Evolutionary conservation across 2,888 invertebrate genomes (phyloP), one percentile per base, ranked within the genome.

Genomic region (Nemurella pictetii): DNA sequence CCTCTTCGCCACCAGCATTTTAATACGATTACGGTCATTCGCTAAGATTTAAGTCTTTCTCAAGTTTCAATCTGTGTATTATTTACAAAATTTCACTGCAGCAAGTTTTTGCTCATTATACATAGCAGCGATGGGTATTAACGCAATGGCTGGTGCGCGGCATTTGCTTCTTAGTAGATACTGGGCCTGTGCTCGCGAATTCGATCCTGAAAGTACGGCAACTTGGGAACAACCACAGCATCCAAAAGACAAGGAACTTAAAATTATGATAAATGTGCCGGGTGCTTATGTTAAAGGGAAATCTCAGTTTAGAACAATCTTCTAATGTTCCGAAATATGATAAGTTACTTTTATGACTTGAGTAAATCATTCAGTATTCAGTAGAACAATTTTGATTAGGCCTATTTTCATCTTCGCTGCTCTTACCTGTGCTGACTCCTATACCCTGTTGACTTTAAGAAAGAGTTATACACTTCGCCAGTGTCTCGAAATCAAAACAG

Each of bases 11-110:
- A 55, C 9, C 9, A 75, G 80, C 30, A 30, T 80, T 80, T 80
- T 80, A 80, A 80, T 80, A 80, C 80, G 80, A 80, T 80, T 80
- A 80, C 35, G 80, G 80, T 80, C 80, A 80, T 35, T 35, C 35
- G 7, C 15, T 55, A 55, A 80, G 35, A 32, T 35, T 35, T 26
- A 35, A 35, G 32, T 80, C 80, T 80, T 80, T 35, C 35, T 30
- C 36, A 55, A 55, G 55, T 55, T 55, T 55, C 55, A 55, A 55
- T 25, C 25, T n/a, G 35, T 27, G 26, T 36, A 12, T 25, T 80
- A 35, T 80, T 29, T 30, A 0, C 80, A 4, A 80, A n/a, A 29
- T 80, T 20, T 80, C 32, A 20, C 55, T 20, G 55, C 20, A 20
- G 20, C 55, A 55, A 55, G 80, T 80, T 80, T 80, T 80, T 80